Conservation (phyloP, 2,888 invertebrate genomes). For the Athalia circularis region DNA sequence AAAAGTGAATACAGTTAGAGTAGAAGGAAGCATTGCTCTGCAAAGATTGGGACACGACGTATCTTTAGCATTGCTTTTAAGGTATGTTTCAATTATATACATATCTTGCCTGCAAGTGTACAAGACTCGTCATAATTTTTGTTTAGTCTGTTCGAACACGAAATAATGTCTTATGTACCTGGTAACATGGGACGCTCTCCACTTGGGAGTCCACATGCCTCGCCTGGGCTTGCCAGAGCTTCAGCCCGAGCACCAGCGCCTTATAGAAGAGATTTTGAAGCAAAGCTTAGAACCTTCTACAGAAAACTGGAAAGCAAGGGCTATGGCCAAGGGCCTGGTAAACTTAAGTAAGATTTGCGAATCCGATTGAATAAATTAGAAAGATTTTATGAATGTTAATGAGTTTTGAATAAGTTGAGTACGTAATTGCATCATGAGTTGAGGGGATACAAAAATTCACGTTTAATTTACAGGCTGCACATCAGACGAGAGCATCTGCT, state of each 20-base stretch:
- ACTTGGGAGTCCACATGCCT: constrained; percentile 82
- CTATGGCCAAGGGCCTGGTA: constrained; percentile 97
- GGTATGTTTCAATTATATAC: constrained; percentile 77
- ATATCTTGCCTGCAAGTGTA: too few species aligned
- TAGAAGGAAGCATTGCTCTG: constrained; percentile 92
- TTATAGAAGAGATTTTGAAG: constrained; percentile 95
- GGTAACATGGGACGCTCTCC: constrained; percentile 75
- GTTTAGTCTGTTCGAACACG: constrained; percentile 96
- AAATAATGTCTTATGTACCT: constrained; percentile 98
- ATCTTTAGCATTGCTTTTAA: constrained; percentile 93
- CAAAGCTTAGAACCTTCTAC: constrained; percentile 95
- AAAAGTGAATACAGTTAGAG: constrained; percentile 90
- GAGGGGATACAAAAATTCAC: neutral
- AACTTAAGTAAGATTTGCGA: constrained; percentile 87
- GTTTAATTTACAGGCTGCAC: constrained; percentile 81
- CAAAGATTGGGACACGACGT: constrained; percentile 93
- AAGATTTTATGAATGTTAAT: too few species aligned
- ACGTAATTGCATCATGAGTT: too few species aligned
- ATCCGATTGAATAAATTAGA: neutral
- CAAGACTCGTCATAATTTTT: constrained; percentile 10
- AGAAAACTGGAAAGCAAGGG: constrained; percentile 96
- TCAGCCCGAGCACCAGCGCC: constrained; percentile 91
- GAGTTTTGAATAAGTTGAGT: too few species aligned
- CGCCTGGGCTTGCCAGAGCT: constrained; percentile 86
- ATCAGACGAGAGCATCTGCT: constrained; percentile 94